phyloP scores from a whole-genome alignment of 2,888 invertebrate species.

The Sylvicola cinctus region DNA sequence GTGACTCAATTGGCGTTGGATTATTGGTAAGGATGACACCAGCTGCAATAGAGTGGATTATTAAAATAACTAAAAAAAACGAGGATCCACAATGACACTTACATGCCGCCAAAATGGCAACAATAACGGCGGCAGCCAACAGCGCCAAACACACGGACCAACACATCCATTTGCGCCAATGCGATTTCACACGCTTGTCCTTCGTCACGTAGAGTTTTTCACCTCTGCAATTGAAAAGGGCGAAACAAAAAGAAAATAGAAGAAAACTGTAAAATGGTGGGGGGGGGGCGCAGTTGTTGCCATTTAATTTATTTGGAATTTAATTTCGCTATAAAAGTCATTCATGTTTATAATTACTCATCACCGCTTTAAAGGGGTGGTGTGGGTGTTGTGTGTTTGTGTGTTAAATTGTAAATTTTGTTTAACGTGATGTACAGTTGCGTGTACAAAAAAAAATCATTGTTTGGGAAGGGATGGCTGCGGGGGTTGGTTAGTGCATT shows the following conservation, averaged over 20 bases:
- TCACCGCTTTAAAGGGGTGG: too few relatives aligned
- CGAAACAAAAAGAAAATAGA: conserved; percentile 1
- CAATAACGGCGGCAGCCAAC: conserved; percentile 40
- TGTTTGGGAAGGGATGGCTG: too few relatives aligned
- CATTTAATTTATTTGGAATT: too few relatives aligned
- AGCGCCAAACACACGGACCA: conserved; percentile 47
- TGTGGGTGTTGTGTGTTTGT: too few relatives aligned
- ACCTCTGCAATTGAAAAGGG: conserved; percentile 44
- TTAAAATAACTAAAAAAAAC: not conserved
- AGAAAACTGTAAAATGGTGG: not conserved
- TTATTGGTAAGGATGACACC: conserved; percentile 45
- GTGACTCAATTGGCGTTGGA: conserved; percentile 33
- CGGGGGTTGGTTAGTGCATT: too few relatives aligned
- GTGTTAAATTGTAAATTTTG: too few relatives aligned
- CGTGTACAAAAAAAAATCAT: too few relatives aligned
- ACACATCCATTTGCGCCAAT: conserved; percentile 40
- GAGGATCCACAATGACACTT: conserved; percentile 19
- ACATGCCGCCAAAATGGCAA: conserved; percentile 58
- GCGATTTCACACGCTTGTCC: conserved; percentile 50
- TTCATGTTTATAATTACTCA: too few relatives aligned
- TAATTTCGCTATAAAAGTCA: too few relatives aligned
- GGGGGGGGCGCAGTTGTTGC: too few relatives aligned
- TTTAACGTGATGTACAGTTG: too few relatives aligned
- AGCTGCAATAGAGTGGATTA: conserved; percentile 27
- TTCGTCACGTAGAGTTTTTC: conserved; percentile 67